Base-by-base conservation (phyloP, 2,797 vertebrate species). In the Hippocampus kuda region DNA sequence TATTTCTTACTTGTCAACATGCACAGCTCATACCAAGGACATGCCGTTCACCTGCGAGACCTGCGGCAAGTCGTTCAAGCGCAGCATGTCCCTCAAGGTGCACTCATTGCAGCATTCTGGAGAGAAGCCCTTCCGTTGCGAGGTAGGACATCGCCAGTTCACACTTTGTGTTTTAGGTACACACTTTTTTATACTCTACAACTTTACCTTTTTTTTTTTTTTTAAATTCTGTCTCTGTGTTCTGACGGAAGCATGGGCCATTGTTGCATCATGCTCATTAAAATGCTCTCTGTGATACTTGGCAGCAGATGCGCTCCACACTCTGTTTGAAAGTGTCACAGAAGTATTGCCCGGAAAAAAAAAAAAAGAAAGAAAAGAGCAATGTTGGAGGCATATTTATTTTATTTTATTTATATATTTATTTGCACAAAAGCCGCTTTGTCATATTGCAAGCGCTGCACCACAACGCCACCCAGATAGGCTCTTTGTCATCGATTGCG, bases 11-110 rank as follows among this genome's bases (percentile, higher is more conserved):
- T 41, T 51, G 49, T 51, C 49, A 51, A 51, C 18, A 51, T 8
- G n/a, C 44, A 34, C 27, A 98, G 96, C 97, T 82, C 96, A 99
- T 88, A 98, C 96, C 0, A 98, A 99, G 88, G 97, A 99, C 86
- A 98, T 98, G 97, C 97, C 96, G 0, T 99, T 98, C 76, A 99
- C 97, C 65, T 98, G 97, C 78, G 97, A 99, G 88, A 99, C 96
- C 20, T 99, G 97, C 83, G 97, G 97, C 48, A 99, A 98, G 76
- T 98, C 96, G 0, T 99, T 99, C 80, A 98, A 99, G 79, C 94
- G 97, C 84, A 98, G 96, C 70, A 97, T 99, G 97, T 98, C 95
- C 38, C 92, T 99, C 75, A 99, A 99, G 85, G 97, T 99, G 70
- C 97, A 99, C 81, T 97, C 95, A 1, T 90, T 99, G 59, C 96